Evolutionary conservation across 2,113 vertebrate genomes (phyloP).

Genomic region (Ornithorhynchus anatinus): DNA sequence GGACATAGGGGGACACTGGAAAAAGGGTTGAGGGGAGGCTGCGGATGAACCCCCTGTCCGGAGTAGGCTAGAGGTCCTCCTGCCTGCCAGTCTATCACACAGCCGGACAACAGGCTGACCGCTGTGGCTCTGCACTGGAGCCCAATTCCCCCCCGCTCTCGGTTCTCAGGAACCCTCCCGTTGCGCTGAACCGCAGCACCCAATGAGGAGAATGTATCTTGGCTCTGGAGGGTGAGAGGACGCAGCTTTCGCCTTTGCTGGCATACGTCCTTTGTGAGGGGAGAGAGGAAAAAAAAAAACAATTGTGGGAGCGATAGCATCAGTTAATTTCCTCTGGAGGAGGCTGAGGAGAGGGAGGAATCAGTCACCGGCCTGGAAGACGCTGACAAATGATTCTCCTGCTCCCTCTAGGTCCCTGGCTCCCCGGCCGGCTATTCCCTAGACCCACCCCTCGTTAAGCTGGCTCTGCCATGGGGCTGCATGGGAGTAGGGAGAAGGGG

Average conservation of each 20-base stretch:
- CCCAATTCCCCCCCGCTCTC: background rate
- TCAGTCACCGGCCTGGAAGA: slow-evolving; percentile 51
- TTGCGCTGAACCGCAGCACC: too few relatives aligned
- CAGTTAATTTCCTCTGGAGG: slow-evolving; percentile 76
- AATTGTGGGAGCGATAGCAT: slow-evolving; percentile 74
- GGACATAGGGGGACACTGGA: too few relatives aligned
- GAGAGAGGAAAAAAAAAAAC: slow-evolving; percentile 66
- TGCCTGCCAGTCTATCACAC: too few relatives aligned
- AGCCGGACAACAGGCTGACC: too few relatives aligned
- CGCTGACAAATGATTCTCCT: slow-evolving; percentile 59
- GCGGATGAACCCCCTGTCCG: too few relatives aligned
- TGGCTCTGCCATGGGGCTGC: too few relatives aligned
- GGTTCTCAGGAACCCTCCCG: too few relatives aligned
- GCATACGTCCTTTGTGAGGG: slow-evolving; percentile 69
- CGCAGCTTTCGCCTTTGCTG: slow-evolving; percentile 56
- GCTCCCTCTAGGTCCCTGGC: background rate
- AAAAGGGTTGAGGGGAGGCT: too few relatives aligned
- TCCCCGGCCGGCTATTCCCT: background rate
- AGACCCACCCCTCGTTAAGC: too few relatives aligned
- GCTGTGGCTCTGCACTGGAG: background rate
- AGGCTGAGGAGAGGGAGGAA: slow-evolving; percentile 41
- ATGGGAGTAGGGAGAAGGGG: too few relatives aligned
- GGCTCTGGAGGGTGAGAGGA: slow-evolving; percentile 59
- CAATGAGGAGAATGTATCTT: too few relatives aligned
- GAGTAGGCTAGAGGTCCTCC: too few relatives aligned